These are phyloP conservation scores for Dicroscelio sp. DNA, from an alignment of 2,888 invertebrate genomes.

Conservation along the genomic window DNA sequence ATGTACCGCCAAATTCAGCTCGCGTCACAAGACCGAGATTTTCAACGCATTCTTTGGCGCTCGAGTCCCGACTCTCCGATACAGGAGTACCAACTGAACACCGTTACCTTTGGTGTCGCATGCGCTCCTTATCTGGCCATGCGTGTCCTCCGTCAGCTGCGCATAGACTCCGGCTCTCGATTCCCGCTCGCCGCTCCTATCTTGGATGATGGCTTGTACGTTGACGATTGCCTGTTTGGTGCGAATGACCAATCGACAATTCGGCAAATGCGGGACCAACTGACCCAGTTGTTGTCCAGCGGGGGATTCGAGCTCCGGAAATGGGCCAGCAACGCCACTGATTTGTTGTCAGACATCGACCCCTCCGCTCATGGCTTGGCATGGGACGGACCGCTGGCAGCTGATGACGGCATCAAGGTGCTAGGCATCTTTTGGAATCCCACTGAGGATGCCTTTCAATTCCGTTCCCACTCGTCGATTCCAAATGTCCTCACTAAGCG, in stretches of 20 bases:
- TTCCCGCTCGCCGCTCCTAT: slow-evolving; percentile 16
- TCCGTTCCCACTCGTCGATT: too few relatives aligned
- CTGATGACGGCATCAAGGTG: neutral
- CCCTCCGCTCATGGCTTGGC: neutral
- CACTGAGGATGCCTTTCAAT: too few relatives aligned
- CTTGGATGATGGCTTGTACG: neutral
- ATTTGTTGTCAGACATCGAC: neutral
- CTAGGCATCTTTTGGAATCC: slow-evolving; percentile 32
- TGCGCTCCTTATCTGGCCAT: too few relatives aligned
- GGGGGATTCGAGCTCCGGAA: slow-evolving; percentile 15
- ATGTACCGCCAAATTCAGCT: slow-evolving; percentile 43
- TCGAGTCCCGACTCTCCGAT: neutral
- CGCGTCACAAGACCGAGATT: neutral
- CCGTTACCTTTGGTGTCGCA: too few relatives aligned
- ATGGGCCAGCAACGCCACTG: slow-evolving; percentile 21
- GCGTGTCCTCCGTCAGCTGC: too few relatives aligned
- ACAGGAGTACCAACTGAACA: too few relatives aligned
- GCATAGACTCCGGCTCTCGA: neutral
- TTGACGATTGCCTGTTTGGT: slow-evolving; percentile 52
- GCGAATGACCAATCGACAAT: slow-evolving; percentile 34
- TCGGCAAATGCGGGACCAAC: neutral
- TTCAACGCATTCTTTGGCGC: slow-evolving; percentile 41
- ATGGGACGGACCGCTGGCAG: slow-evolving; percentile 6
- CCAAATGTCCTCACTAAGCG: too few relatives aligned
- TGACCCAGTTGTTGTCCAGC: neutral